A percentile compares a stretch with the other conserved stretches of the same genome.
phyloP scores from a whole-genome alignment of 2,888 invertebrate genomes.

The Metallyticus violacea region DNA sequence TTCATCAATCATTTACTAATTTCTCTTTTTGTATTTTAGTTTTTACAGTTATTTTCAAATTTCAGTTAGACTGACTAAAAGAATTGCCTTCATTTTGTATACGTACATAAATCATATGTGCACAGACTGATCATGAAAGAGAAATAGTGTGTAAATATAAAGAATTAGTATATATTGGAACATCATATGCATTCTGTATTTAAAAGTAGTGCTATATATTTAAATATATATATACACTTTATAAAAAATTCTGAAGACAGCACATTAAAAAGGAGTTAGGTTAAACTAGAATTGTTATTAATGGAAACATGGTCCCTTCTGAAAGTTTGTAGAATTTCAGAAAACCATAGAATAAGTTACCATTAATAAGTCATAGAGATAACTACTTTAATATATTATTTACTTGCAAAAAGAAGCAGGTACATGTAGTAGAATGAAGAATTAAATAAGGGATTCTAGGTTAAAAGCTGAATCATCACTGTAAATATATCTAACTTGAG shows the following conservation, averaged over 20 bases:
- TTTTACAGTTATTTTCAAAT: neutral
- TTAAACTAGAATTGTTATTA: neutral
- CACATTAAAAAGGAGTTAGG: neutral
- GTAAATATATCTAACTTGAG: neutral
- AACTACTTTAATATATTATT: neutral
- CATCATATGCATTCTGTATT: neutral
- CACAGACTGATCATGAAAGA: neutral
- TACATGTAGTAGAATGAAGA: neutral
- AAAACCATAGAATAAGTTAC: neutral
- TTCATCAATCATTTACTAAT: neutral
- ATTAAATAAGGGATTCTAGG: neutral
- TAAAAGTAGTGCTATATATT: neutral
- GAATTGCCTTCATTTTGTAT: neutral
- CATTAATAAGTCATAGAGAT: neutral
- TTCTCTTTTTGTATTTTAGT: neutral
- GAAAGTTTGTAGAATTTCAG: neutral
- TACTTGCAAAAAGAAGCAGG: neutral
- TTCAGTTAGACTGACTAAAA: neutral
- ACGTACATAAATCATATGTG: neutral
- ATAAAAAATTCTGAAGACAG: neutral
- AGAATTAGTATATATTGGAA: neutral
- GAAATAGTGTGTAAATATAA: neutral
- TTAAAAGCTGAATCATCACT: neutral
- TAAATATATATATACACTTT: neutral
- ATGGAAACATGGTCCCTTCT: neutral